phyloP scores from a whole-genome alignment of 2,888 invertebrate species.

The Perizoma flavofasciatum region DNA sequence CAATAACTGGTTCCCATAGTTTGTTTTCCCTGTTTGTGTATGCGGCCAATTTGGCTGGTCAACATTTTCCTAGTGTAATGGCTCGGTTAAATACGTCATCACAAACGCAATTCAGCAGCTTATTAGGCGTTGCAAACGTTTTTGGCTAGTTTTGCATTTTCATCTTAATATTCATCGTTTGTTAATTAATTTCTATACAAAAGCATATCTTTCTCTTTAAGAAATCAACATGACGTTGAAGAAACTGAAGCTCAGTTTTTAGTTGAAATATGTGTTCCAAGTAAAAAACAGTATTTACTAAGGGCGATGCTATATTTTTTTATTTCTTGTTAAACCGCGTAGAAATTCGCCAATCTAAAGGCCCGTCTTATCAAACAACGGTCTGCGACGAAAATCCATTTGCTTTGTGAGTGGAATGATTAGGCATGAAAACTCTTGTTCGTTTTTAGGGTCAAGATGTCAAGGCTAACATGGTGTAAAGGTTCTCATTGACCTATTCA shows the following conservation, averaged over 20 bases:
- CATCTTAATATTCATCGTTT: too few relatives aligned
- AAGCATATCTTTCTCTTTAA: too few relatives aligned
- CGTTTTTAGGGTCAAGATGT: constrained; percentile 24
- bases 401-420: constrained; percentile 30
- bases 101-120: constrained; percentile 9
- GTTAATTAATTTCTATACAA: too few relatives aligned
- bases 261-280: too few relatives aligned
- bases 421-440: constrained; percentile 27
- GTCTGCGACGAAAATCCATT: constrained; percentile 22
- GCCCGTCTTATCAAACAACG: constrained; percentile 22
- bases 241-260: too few relatives aligned
- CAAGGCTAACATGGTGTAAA: constrained; percentile 18
- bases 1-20: constrained; percentile 32
- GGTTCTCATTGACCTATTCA: neutral
- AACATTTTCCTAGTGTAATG: constrained; percentile 42
- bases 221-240: too few relatives aligned
- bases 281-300: too few relatives aligned
- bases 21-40: constrained; percentile 41
- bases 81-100: constrained; percentile 37
- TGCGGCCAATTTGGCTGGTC: constrained; percentile 46
- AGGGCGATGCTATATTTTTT: too few relatives aligned
- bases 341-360: too few relatives aligned
- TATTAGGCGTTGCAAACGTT: neutral
- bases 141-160: neutral
- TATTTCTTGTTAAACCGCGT: too few relatives aligned